Evolutionary conservation across 35 echinoderm and acorn worm species (phyloP), one percentile per base, ranked within the genome.

Genomic region (Nesometra sesokonis): DNA sequence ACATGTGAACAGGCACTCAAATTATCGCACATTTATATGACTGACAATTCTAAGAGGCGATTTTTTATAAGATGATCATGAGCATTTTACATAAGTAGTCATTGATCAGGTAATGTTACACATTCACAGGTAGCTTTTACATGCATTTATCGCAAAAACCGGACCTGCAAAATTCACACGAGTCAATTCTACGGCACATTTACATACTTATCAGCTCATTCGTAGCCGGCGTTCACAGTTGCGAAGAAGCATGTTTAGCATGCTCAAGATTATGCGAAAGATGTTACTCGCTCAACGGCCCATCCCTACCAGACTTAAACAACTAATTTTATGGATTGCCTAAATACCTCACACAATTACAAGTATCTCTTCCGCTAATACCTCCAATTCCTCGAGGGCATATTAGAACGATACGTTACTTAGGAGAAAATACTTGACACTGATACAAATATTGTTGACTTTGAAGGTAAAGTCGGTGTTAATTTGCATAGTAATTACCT

Each of bases 361-460:
- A 67, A 67, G 9, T 67, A 5, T 17, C 52, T 27, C 52, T 67
- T 67, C 52, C 52, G 23, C 21, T 67, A 67, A 67, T 67, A 67
- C 52, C 52, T 27, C 23, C n/a, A 19, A 67, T 27, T 67, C 52
- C 52, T 67, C 23, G 11, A 27, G 52, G 52, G 52, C 52, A 67
- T 67, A 67, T 67, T 67, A 67, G 21, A 67, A 67, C 23, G 52
- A 67, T 67, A 19, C 52, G 52, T 67, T 67, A 67, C 52, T 67
- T 67, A 67, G 21, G 52, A 67, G 52, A 67, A 67, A 67, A 67
- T 67, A 67, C 52, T 67, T 27, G 52, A 67, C 52, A 67, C 52
- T 67, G 52, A 67, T 67, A 67, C 52, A 67, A 67, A 67, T 67
- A 67, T 67, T 67, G 52, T 67, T 67, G 52, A 67, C 52, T 67